Conservation (phyloP, 2,113 vertebrate species). For the Muntiacus muntjak region DNA sequence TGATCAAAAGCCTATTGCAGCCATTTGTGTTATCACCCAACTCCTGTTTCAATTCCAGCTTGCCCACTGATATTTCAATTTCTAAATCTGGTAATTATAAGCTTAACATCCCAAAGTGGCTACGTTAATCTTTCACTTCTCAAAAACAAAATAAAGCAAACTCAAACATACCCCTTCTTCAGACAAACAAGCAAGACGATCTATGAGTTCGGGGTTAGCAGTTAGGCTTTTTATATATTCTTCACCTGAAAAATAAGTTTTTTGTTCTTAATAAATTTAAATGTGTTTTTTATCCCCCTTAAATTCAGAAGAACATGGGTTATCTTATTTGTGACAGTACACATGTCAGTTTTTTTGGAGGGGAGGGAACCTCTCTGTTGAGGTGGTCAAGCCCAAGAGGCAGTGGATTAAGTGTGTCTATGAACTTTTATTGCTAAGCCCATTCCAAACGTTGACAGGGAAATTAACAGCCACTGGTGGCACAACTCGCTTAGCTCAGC, state of each 20-base stretch:
- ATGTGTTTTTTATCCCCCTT: not conserved
- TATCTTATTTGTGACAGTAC: not conserved
- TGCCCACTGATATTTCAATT: not conserved
- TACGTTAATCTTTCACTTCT: not conserved
- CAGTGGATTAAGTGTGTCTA: not conserved
- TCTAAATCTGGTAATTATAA: not conserved
- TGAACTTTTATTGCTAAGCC: not conserved
- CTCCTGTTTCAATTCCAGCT: not conserved
- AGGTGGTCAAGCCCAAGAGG: not conserved
- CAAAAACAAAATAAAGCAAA: slow-evolving; percentile 34
- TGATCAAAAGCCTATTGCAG: not conserved
- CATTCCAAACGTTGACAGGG: not conserved
- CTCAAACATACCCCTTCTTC: slow-evolving; percentile 88
- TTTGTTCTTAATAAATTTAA: not conserved
- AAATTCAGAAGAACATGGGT: not conserved
- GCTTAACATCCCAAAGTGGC: not conserved
- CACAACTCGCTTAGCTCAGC: not conserved
- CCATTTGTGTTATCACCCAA: not conserved
- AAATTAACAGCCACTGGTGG: not conserved
- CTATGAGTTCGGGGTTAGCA: slow-evolving; percentile 94
- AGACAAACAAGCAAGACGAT: slow-evolving; percentile 90
- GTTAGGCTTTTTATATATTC: slow-evolving; percentile 94
- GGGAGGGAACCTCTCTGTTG: not conserved
- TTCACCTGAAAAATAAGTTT: slow-evolving; percentile 86
- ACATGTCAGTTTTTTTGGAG: not conserved